Conservation (phyloP, 2,113 vertebrate genomes). For the Brachirus orientalis region DNA sequence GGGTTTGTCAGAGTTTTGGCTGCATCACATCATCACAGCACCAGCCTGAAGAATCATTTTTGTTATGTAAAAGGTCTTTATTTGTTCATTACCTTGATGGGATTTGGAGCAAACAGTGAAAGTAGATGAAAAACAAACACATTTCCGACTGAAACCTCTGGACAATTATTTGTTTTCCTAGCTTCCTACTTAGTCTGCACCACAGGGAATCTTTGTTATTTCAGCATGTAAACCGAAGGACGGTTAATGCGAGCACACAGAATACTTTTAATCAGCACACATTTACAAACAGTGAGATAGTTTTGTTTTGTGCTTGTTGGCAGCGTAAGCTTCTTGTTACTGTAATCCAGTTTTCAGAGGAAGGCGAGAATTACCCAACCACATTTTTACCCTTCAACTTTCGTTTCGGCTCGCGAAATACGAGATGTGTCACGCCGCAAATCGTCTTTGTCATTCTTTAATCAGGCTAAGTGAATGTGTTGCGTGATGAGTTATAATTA, state of each 20-base stretch:
- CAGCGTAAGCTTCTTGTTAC: slow-evolving; percentile 62
- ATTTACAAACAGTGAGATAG: slow-evolving; percentile 52
- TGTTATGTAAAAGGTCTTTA: slow-evolving; percentile 24
- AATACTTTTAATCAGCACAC: slow-evolving; percentile 50
- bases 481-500: slow-evolving; percentile 51
- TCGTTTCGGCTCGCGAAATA: not conserved
- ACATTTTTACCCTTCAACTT: not conserved
- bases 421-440: not conserved
- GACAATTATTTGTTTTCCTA: slow-evolving; percentile 6
- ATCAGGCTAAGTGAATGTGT: slow-evolving; percentile 61
- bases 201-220: slow-evolving; percentile 50
- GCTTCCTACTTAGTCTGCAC: slow-evolving; percentile 30
- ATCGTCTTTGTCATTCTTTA: slow-evolving; percentile 48
- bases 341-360: slow-evolving; percentile 71
- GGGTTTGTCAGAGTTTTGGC: slow-evolving; percentile 18
- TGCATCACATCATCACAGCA: slow-evolving; percentile 40
- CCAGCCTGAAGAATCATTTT: slow-evolving; percentile 33
- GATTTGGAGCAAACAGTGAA: slow-evolving; percentile 16
- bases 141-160: slow-evolving; percentile 17
- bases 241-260: slow-evolving; percentile 32
- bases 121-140: slow-evolving; percentile 45
- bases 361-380: slow-evolving; percentile 59
- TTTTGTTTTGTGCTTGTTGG: slow-evolving; percentile 52
- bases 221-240: slow-evolving; percentile 33
- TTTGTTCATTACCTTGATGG: slow-evolving; percentile 26